phyloP scores from a whole-genome alignment of 2,797 vertebrate species.

The Lemur catta region DNA sequence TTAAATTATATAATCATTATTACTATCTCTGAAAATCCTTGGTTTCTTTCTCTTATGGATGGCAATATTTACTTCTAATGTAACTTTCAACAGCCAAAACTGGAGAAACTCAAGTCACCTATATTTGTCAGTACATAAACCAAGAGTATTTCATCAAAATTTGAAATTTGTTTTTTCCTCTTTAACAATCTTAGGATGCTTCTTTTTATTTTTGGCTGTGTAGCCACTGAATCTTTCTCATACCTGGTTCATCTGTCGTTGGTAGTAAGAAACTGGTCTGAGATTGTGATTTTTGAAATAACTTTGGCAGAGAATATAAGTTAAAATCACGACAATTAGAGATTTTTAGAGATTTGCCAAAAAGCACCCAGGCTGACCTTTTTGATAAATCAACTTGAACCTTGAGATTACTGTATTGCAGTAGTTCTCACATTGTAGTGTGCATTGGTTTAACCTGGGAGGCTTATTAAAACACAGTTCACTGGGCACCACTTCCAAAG shows the following conservation, averaged over 20 bases:
- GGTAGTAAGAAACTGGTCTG: neutral
- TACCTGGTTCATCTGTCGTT: neutral
- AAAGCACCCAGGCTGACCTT: neutral
- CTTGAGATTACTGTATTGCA: neutral
- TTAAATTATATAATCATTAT: neutral
- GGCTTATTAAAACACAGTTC: neutral
- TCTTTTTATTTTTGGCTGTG: neutral
- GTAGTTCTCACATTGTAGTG: neutral
- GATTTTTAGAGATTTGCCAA: too few species aligned
- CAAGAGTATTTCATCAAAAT: neutral
- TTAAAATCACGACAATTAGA: neutral
- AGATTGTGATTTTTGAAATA: neutral
- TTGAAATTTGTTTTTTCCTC: neutral
- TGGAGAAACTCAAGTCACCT: neutral
- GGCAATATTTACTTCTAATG: neutral
- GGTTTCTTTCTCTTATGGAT: neutral
- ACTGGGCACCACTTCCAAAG: neutral
- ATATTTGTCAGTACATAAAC: neutral
- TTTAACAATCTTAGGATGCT: neutral
- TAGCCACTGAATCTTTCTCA: neutral
- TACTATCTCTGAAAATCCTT: neutral
- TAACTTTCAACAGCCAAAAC: neutral
- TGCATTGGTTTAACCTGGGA: neutral
- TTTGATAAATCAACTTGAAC: neutral
- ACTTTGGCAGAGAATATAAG: neutral